These are phyloP conservation scores for Catocala fraxini DNA, from an alignment of 2,888 invertebrate species.

Conservation along the genomic window DNA sequence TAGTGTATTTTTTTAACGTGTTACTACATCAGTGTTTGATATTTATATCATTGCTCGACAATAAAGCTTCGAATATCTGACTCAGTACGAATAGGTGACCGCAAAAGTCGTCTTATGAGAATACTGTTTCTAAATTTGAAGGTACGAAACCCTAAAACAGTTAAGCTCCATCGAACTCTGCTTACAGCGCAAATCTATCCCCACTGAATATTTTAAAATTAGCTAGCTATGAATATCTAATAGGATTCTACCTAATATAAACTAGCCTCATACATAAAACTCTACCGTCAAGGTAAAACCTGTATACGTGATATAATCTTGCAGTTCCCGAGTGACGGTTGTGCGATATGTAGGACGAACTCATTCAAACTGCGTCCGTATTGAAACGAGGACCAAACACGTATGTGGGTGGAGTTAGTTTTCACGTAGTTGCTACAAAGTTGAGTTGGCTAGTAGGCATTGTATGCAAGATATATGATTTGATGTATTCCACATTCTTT, in stretches of 20 bases:
- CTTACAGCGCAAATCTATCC: too few relatives aligned
- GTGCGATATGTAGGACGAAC: conserved; percentile 9
- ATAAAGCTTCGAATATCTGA: too few relatives aligned
- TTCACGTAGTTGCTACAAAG: neutral
- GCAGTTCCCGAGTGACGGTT: neutral
- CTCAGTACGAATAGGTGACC: too few relatives aligned
- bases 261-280: neutral
- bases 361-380: conserved; percentile 8
- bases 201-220: too few relatives aligned
- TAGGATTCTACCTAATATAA: neutral
- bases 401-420: neutral
- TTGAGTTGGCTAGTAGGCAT: neutral
- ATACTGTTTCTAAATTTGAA: too few relatives aligned
- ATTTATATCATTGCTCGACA: too few relatives aligned
- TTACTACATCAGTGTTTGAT: too few relatives aligned
- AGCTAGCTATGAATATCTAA: neutral
- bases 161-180: too few relatives aligned
- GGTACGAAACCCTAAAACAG: too few relatives aligned
- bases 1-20: too few relatives aligned
- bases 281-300: neutral
- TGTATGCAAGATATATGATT: neutral
- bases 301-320: neutral
- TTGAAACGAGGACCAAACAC: conserved; percentile 6
- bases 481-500: too few relatives aligned
- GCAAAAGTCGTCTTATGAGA: too few relatives aligned